Evolutionary conservation across 2,797 vertebrate species (phyloP), one percentile per base, ranked within the genome.

Genomic region (Sebastes oblongus): DNA sequence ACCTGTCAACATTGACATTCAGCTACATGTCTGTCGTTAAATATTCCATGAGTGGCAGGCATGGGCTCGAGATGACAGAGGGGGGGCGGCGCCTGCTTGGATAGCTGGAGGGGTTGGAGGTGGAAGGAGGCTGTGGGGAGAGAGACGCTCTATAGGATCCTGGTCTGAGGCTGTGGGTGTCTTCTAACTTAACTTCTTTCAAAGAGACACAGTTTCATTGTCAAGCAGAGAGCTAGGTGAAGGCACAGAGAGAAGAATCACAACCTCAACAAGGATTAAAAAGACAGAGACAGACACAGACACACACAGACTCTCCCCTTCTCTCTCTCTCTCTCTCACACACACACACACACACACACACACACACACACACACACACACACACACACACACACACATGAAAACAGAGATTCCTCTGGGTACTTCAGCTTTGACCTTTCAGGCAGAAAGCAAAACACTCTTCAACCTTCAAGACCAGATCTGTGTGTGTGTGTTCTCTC

Each of bases 31-130:
- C 52, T 80, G 65, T 46, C 4, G 24, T 75, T 78, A 78, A 89
- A 91, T 87, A 88, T 88, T 91, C 64, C 46, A 82, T 64, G 55
- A 87, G 79, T 58, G 70, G 67, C 42, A 75, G 71, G 66, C 71
- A 81, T 39, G 56, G 76, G 80, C 46, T 81, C 32, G 70, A 82
- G 82, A 81, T 81, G 84, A 80, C 78, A 71, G 65, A n/a, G 58
- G 36, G 60, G 67, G 75, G 66, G 64, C 5, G 67, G 56, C 0
- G 22, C 72, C 72, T 55, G 62, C 72, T 70, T 75, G 83, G 77
- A 91, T 68, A 46, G 85, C 85, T 75, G 46, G 56, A 84, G 76
- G 84, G 66, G 59, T 42, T 80, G 78, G n/a, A 81, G 61, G 71
- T 72, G 68, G 39, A 74, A 62, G 46, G 66, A 42, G 61, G 60